A percentile compares a stretch with the other conserved stretches of the same genome.
Evolutionary conservation across 1,140 invertebrate genomes (phyloP).

Genomic region (Cydia strobilella): DNA sequence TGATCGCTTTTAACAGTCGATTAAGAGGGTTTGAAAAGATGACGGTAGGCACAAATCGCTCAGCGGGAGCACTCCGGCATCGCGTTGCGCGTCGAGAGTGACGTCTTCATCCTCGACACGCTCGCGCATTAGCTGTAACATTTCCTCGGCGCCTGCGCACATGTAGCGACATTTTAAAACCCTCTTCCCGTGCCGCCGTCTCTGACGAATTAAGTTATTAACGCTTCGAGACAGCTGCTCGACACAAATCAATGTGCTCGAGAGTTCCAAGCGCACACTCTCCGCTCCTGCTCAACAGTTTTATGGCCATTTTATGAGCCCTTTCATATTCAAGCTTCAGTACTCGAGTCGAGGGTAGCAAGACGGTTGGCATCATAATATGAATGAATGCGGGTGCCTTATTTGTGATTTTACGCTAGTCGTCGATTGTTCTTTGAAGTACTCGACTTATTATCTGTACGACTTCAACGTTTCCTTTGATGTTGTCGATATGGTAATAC

Average conservation of each 20-base stretch:
- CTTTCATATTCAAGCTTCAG: constrained; percentile 71
- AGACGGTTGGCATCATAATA: constrained; percentile 69
- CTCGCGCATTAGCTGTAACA: constrained; percentile 49
- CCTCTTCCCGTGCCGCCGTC: constrained; percentile 66
- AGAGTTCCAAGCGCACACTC: constrained; percentile 55
- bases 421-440: constrained; percentile 64
- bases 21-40: constrained; percentile 43
- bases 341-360: constrained; percentile 47
- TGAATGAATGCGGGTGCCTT: constrained; percentile 60
- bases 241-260: constrained; percentile 75
- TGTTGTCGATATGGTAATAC: constrained; percentile 42
- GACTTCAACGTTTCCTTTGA: constrained; percentile 57
- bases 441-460: constrained; percentile 27
- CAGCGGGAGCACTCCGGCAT: constrained; percentile 42
- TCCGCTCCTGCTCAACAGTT: constrained; percentile 50
- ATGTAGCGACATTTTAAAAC: constrained; percentile 59
- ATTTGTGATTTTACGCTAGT: constrained; percentile 59
- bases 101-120: constrained; percentile 44
- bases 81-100: constrained; percentile 34
- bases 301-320: constrained; percentile 73
- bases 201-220: constrained; percentile 80
- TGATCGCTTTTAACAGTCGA: constrained; percentile 50
- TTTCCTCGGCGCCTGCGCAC: constrained; percentile 56
- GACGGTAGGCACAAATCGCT: constrained; percentile 53
- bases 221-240: constrained; percentile 71